phyloP scores from a whole-genome alignment of 2,888 invertebrate species.

The Spisula subtruncata region DNA sequence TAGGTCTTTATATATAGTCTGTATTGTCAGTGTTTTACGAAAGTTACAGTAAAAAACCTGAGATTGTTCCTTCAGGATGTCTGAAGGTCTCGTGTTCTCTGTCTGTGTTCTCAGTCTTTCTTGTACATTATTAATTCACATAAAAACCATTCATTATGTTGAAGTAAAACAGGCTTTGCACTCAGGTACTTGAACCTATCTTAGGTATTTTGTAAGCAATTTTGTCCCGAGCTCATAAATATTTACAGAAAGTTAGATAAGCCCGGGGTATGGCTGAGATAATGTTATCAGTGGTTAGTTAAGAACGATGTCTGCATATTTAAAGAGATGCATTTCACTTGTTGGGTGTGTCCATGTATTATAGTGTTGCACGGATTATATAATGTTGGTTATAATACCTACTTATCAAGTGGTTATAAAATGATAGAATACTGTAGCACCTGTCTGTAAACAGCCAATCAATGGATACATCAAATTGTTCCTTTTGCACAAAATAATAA shows the following conservation, averaged over 20 bases:
- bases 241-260: constrained; percentile 47
- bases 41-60: background rate
- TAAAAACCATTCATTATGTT: background rate
- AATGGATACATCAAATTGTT: too few species aligned
- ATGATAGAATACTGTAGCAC: too few species aligned
- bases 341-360: background rate
- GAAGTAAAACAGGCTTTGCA: constrained; percentile 20
- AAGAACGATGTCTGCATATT: background rate
- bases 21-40: background rate
- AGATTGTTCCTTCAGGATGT: background rate
- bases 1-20: too few species aligned
- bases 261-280: background rate
- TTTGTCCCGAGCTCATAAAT: constrained; percentile 35
- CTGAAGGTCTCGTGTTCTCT: background rate
- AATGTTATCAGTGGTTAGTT: constrained; percentile 35
- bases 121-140: constrained; percentile 10
- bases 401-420: too few species aligned
- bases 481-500: too few species aligned
- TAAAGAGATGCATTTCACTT: background rate
- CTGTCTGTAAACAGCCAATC: too few species aligned
- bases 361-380: background rate
- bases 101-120: too few species aligned
- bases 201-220: constrained; percentile 28
- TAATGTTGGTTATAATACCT: too few species aligned
- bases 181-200: constrained; percentile 42